phyloP scores from a whole-genome alignment of 1,140 invertebrate species.

The Brachionus manjavacas region DNA sequence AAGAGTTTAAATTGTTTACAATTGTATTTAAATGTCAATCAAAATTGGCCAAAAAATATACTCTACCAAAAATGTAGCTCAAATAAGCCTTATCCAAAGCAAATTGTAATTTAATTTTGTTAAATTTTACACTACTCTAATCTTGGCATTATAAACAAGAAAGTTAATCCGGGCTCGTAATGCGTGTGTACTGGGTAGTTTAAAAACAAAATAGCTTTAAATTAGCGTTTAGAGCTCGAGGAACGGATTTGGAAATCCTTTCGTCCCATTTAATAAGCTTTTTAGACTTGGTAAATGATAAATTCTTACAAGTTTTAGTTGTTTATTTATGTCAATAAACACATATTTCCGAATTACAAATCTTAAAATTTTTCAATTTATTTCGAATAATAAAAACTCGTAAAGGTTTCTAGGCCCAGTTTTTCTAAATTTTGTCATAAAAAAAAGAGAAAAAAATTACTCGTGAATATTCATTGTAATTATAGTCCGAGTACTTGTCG shows the following conservation, averaged over 20 bases:
- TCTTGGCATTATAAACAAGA: conserved; percentile 24
- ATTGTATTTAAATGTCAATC: background rate
- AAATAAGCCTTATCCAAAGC: background rate
- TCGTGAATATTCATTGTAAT: background rate
- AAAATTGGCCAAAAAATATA: background rate
- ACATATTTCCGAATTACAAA: conserved; percentile 30
- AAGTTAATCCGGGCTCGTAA: background rate
- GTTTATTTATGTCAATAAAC: conserved; percentile 28
- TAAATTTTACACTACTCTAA: conserved; percentile 14
- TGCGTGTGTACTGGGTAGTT: background rate
- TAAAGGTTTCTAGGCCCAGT: background rate
- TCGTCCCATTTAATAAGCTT: background rate
- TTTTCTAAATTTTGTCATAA: background rate
- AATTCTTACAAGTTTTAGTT: conserved; percentile 28
- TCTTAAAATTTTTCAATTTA: background rate
- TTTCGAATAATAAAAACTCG: background rate
- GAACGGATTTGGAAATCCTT: background rate
- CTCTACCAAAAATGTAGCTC: background rate
- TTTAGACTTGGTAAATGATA: background rate
- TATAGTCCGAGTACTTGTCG: background rate
- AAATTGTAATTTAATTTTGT: background rate
- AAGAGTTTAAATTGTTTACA: background rate
- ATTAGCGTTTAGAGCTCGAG: background rate
- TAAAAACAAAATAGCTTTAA: conserved; percentile 7
- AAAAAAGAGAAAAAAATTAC: background rate